Base-by-base conservation (phyloP, 92 coral and sea anemone genomes). In the Plumapathes pennacea region DNA sequence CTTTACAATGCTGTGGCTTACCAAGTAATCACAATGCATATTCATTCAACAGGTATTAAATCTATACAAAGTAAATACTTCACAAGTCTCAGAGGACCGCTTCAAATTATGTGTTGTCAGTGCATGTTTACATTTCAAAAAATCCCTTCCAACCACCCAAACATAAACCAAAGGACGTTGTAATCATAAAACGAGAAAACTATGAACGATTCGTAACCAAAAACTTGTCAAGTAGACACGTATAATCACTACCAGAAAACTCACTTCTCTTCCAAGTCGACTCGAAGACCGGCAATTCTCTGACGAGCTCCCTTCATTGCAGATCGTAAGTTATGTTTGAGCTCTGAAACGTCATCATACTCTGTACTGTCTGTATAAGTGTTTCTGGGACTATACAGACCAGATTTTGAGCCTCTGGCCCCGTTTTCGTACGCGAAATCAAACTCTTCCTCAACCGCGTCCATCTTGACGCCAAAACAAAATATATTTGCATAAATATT, bases 261-360 rank as follows among this genome's bases (percentile, higher is more conserved):
- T 69, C 61, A 87, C 95, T 86, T 94, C 37, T 83, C 89, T 38
- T 94, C 99, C 18, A 90, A 88, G 63, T 94, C 99, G 34, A 71
- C 76, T 26, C 99, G 92, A 32, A 94, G 69, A 51, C 82, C 66
- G 36, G 85, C 67, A 45, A 94, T 84, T 40, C 85, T 77, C 41
- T 89, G 82, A 22, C 96, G 64, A 10, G 99, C 99, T n/a, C 82
- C 99, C 47, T 89, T 88, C 89, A 94, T 82, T 3, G 95, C 96
- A 22, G 67, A 55, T 14, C 90, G 90, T 38, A 94, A 89, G 46
- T 94, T 88, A 24, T 88, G 94, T 38, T 70, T 72, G 18, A 94
- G 80, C 65, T 94, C 97, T 12, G 62, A 51, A 42, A 90, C 90
- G 40, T 84, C 96, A 4, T 79, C 89, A 12, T 61, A 57, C 36